Percentiles rank a stretch among this genome's conserved stretches.
These are phyloP conservation scores for Chouioia cunea DNA, from an alignment of 2,888 invertebrate species.

Conservation along the genomic window DNA sequence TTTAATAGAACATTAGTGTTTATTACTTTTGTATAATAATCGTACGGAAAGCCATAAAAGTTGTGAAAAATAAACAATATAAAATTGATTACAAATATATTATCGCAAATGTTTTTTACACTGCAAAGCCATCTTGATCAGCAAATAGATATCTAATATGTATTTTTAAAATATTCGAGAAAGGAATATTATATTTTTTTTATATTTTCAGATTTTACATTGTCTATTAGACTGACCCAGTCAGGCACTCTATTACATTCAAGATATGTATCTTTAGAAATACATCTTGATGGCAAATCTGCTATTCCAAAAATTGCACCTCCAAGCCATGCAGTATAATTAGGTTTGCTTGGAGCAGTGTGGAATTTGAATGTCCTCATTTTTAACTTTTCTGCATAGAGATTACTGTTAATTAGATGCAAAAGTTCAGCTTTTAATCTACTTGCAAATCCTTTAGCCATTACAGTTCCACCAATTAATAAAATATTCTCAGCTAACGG, in stretches of 20 bases:
- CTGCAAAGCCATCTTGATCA: conserved; percentile 17
- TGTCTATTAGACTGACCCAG: conserved; percentile 81
- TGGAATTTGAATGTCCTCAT: conserved; percentile 84
- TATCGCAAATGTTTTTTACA: conserved; percentile 29
- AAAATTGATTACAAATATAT: conserved; percentile 35
- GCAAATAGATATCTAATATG: conserved; percentile 35
- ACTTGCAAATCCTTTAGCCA: conserved; percentile 85
- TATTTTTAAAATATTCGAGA: conserved; percentile 24
- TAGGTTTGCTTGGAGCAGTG: conserved; percentile 81
- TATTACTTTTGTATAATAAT: conserved; percentile 39
- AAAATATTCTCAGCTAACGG: conserved; percentile 86
- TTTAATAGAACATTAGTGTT: conserved; percentile 38
- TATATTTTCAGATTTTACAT: conserved; percentile 57
- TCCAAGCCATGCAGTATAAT: conserved; percentile 90
- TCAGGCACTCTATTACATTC: conserved; percentile 81
- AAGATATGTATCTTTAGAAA: conserved; percentile 82
- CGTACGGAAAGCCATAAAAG: conserved; percentile 18
- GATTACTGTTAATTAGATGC: conserved; percentile 73
- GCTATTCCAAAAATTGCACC: conserved; percentile 84
- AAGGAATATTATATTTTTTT: conserved; percentile 37
- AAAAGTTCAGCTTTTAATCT: conserved; percentile 84
- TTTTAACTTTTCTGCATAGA: conserved; percentile 75
- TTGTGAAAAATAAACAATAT: conserved; percentile 17
- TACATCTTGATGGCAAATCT: conserved; percentile 77
- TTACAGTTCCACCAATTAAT: conserved; percentile 87